Percentiles rank a stretch among this genome's conserved stretches.
These are phyloP conservation scores for Pyralis farinalis DNA, from an alignment of 2,888 invertebrate genomes.

Conservation along the genomic window DNA sequence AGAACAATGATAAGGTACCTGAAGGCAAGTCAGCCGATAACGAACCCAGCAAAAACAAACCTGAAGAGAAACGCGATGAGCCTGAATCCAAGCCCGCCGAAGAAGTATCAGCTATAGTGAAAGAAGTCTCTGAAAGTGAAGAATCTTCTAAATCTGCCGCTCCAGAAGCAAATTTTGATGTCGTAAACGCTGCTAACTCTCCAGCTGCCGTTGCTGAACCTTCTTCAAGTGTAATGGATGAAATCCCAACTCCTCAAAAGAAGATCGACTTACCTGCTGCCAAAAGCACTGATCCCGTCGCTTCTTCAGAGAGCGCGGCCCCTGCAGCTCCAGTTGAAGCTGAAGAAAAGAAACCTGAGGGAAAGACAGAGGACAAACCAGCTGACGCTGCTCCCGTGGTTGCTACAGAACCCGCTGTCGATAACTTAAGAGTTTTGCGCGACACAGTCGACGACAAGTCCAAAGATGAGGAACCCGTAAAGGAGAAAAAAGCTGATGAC, in stretches of 20 bases:
- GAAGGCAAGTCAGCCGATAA: conserved; percentile 17
- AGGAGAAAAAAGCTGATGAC: conserved; percentile 14
- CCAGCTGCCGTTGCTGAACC: conserved; percentile 47
- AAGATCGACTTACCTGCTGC: conserved; percentile 52
- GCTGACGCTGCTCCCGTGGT: conserved; percentile 18
- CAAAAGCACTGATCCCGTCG: conserved; percentile 55
- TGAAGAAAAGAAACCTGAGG: conserved; percentile 21
- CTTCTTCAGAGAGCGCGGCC: conserved; percentile 21
- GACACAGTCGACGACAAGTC: conserved; percentile 57
- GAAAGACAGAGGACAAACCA: conserved; percentile 26
- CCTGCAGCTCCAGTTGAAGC: conserved; percentile 23
- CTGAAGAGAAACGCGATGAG: conserved; percentile 34
- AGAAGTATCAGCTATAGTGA: conserved; percentile 40
- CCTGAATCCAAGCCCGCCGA: conserved; percentile 35
- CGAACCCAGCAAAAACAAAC: conserved; percentile 20
- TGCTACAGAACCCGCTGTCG: conserved; percentile 21
- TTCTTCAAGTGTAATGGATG: conserved; percentile 41
- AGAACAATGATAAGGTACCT: conserved; percentile 13
- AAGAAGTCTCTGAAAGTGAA: conserved; percentile 43
- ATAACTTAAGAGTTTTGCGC: conserved; percentile 53
- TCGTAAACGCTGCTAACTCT: conserved; percentile 49
- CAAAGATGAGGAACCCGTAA: conserved; percentile 25
- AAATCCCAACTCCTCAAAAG: conserved; percentile 48
- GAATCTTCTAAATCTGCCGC: conserved; percentile 40
- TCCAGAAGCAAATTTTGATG: conserved; percentile 46